phyloP scores from a whole-genome alignment of 2,797 vertebrate species.

The Apogon talboti region DNA sequence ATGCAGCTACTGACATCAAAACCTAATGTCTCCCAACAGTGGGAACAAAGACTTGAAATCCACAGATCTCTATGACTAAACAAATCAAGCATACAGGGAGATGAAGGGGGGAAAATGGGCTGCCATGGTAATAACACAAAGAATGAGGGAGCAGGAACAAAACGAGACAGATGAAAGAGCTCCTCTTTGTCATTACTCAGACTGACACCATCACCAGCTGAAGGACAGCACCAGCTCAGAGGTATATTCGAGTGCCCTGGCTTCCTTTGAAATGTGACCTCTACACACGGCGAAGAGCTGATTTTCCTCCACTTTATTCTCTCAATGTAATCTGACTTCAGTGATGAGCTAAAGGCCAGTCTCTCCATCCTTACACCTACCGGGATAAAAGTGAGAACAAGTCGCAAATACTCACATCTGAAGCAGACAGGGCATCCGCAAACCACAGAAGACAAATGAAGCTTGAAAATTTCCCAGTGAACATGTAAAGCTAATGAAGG shows the following conservation, averaged over 20 bases:
- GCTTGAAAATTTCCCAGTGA: conserved; percentile 9
- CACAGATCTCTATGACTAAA: conserved; percentile 58
- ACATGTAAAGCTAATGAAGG: conserved; percentile 8
- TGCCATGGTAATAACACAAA: conserved; percentile 53
- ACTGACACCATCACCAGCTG: conserved; percentile 47
- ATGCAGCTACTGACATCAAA: conserved; percentile 55
- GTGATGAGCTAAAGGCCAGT: conserved; percentile 16
- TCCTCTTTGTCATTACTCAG: conserved; percentile 50
- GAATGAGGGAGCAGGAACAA: conserved; percentile 44
- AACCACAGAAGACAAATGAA: conserved; percentile 4
- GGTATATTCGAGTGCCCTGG: conserved; percentile 44
- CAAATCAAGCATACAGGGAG: conserved; percentile 46
- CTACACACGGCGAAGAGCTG: neutral
- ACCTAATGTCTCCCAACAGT: conserved; percentile 37
- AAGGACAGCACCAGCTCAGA: conserved; percentile 48
- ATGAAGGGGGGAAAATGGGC: conserved; percentile 62
- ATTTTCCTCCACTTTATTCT: conserved; percentile 43
- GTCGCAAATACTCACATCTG: conserved; percentile 5
- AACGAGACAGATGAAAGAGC: conserved; percentile 69
- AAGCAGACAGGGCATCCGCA: conserved; percentile 20
- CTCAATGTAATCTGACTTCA: conserved; percentile 26
- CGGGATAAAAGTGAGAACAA: conserved; percentile 33
- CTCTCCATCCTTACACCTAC: conserved; percentile 25
- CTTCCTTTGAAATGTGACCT: conserved; percentile 68
- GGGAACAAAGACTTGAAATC: conserved; percentile 50